Base-by-base conservation (phyloP, 2,888 invertebrate species). In the Dysmachus trigonus region DNA sequence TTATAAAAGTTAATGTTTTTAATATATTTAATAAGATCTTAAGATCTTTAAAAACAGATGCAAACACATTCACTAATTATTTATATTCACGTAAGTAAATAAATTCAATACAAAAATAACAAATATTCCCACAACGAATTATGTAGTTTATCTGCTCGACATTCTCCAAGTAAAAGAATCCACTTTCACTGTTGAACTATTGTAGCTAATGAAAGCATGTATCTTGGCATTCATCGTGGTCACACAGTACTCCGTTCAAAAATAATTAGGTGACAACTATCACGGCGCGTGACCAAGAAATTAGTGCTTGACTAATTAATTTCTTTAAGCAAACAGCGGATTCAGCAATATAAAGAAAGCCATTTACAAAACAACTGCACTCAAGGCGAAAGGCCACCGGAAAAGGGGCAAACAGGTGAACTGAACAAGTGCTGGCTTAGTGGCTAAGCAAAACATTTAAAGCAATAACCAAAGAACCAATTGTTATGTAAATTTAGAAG, bases 261-360 rank as follows among this genome's bases (percentile, higher is more conserved):
- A 30, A 30, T 47, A 51, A 77, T 77, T 77, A 77, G 47, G 47
- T 77, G 77, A 77, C 77, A 51, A 77, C 10, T 62, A 62, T 62
- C 22, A 10, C 27, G 27, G 10, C 47, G 38, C 41, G 30, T 13
- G 13, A 5, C 13, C 47, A 47, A 27, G n/a, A 77, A 41, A 77
- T 38, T 77, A 47, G 38, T 77, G 77, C 77, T 15, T 77, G 30
- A 77, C 41, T 18, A 53, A 53, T 53, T 53, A 41, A 77, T 77
- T 7, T 74, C 41, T 77, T 77, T 13, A 4, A 27, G 22, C 3
- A 41, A 41, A 30, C 27, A 77, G 10, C 38, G 38, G n/a, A 41
- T 74, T 47, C 22, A 77, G 3, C 77, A 18, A 47, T 77, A 22
- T 22, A 41, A 77, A n/a, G 38, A 41, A 77, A 35, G 77, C 47